Percentiles rank a stretch among this genome's conserved stretches.
These are phyloP conservation scores for Hylia prasina DNA, from an alignment of 2,113 vertebrate genomes.

Conservation along the genomic window DNA sequence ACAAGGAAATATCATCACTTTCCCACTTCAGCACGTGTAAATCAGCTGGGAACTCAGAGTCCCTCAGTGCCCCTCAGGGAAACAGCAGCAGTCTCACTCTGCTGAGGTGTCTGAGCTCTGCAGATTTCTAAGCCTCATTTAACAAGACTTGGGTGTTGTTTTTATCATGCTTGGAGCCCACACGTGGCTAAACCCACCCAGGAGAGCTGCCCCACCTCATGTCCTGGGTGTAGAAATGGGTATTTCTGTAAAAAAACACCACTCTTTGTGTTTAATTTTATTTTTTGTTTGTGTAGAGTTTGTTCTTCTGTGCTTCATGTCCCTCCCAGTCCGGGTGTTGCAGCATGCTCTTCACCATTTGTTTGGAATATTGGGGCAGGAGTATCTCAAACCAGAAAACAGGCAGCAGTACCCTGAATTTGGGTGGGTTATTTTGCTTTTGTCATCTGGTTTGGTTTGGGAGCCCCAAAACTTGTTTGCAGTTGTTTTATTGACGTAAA, in stretches of 20 bases:
- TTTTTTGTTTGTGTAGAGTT: neutral
- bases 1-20: neutral
- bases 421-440: neutral
- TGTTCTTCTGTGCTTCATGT: fast-evolving
- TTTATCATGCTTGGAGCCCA: fast-evolving
- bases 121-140: neutral
- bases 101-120: neutral
- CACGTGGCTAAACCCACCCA: neutral
- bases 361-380: neutral
- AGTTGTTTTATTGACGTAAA: neutral
- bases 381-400: neutral
- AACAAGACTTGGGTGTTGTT: fast-evolving
- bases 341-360: fast-evolving
- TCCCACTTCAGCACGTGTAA: neutral
- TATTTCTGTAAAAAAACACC: neutral
- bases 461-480: neutral
- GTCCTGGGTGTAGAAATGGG: neutral
- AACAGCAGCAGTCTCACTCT: neutral
- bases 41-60: neutral
- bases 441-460: neutral
- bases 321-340: no score
- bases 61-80: neutral
- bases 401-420: fast-evolving
- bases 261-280: neutral
- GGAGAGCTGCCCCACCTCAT: neutral